Evolutionary conservation across 2,888 invertebrate species (phyloP).

Genomic region (Polydesmus complanatus): DNA sequence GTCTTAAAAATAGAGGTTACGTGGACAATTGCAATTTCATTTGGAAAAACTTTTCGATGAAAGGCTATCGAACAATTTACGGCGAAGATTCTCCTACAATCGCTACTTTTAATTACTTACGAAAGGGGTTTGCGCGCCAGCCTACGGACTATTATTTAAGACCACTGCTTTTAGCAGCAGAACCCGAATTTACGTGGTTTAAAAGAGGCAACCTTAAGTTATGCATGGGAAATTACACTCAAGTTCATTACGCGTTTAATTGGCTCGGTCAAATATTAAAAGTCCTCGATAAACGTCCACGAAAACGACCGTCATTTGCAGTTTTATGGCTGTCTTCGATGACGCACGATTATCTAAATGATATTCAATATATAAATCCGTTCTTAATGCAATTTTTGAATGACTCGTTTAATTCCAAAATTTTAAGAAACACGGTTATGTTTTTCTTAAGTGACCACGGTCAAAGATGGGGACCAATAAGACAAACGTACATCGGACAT

Average conservation of each 20-base stretch:
- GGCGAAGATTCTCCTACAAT: constrained; percentile 68
- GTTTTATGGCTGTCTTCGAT: constrained; percentile 72
- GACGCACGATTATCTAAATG: constrained; percentile 70
- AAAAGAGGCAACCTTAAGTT: neutral
- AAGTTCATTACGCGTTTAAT: neutral
- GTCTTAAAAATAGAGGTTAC: constrained; percentile 25
- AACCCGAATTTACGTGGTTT: neutral
- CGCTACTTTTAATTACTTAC: constrained; percentile 65
- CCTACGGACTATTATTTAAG: constrained; percentile 76
- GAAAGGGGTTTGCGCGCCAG: constrained; percentile 56
- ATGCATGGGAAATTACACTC: neutral
- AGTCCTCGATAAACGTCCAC: constrained; percentile 26
- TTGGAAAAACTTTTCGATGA: constrained; percentile 62
- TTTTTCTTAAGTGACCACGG: constrained; percentile 31
- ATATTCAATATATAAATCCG: constrained; percentile 57
- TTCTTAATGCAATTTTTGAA: constrained; percentile 36
- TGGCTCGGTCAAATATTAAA: neutral
- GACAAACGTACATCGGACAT: constrained; percentile 39
- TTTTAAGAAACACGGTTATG: constrained; percentile 19
- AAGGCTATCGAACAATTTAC: constrained; percentile 60
- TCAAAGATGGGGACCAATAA: constrained; percentile 29
- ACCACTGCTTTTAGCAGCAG: neutral
- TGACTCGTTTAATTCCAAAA: constrained; percentile 16
- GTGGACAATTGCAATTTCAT: constrained; percentile 70
- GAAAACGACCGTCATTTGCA: constrained; percentile 48